Conservation (phyloP, 2,113 vertebrate genomes). For the Corapipo altera region DNA sequence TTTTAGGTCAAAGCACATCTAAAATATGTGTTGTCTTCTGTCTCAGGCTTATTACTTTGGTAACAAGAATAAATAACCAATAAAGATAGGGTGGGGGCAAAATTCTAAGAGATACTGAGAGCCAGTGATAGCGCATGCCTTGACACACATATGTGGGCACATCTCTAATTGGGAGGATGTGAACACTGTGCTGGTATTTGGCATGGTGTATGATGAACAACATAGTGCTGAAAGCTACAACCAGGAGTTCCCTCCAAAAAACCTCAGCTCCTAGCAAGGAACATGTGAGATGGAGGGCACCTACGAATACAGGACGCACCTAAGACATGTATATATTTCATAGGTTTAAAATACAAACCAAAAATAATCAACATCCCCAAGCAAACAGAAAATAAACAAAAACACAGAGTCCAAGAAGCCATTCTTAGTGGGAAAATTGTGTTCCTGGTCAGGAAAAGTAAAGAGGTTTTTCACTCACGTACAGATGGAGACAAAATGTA, state of each 20-base stretch:
- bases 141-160: background rate
- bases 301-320: background rate
- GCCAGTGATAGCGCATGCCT: accelerated
- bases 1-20: background rate
- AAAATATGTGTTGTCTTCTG: background rate
- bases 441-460: background rate
- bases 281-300: background rate
- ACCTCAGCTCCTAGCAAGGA: background rate
- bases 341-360: background rate
- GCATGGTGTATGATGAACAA: background rate
- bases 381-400: background rate
- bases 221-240: background rate
- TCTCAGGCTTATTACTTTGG: background rate
- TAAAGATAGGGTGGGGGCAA: background rate
- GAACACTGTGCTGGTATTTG: background rate
- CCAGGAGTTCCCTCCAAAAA: background rate
- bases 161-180: background rate
- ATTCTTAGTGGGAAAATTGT: background rate
- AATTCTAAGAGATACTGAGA: background rate
- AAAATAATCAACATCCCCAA: background rate
- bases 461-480: background rate
- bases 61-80: background rate
- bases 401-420: background rate
- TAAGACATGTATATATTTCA: background rate
- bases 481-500: background rate